These are phyloP conservation scores for Pachyrhynchus sulphureomaculatus DNA, from an alignment of 1,140 invertebrate species.

Conservation along the genomic window DNA sequence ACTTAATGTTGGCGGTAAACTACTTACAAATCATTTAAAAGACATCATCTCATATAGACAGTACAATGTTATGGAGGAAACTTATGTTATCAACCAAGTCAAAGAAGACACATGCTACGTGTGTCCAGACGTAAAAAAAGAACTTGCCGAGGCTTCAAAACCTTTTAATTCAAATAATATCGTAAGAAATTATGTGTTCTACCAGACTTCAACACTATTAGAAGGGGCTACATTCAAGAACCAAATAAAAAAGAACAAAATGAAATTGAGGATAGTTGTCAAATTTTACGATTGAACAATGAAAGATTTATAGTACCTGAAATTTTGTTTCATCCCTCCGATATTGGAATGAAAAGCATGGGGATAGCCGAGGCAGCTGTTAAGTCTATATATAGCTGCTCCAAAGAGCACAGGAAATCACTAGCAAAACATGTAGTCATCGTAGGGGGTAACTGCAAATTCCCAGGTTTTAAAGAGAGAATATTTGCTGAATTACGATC, in stretches of 20 bases:
- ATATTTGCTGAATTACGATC: conserved; percentile 79
- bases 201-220: conserved; percentile 64
- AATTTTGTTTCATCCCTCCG: conserved; percentile 91
- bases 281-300: conserved; percentile 86
- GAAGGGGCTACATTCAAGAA: conserved; percentile 58
- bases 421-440: conserved; percentile 87
- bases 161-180: conserved; percentile 62
- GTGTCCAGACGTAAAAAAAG: conserved; percentile 79
- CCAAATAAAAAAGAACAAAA: conserved; percentile 47
- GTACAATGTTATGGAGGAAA: conserved; percentile 98
- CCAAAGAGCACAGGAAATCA: conserved; percentile 77
- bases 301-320: conserved; percentile 93
- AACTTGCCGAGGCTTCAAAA: conserved; percentile 77
- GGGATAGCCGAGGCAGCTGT: conserved; percentile 91
- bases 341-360: conserved; percentile 92
- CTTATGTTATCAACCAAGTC: conserved; percentile 98
- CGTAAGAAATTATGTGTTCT: conserved; percentile 91
- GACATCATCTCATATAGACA: conserved; percentile 97
- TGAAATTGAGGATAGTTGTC: conserved; percentile 66
- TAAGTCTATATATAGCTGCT: conserved; percentile 70
- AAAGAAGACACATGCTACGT: conserved; percentile 99
- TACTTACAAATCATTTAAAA: conserved; percentile 96
- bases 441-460: conserved; percentile 84
- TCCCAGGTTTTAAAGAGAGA: conserved; percentile 82
- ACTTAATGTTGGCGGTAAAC: conserved; percentile 95